A percentile compares a stretch with the other conserved stretches of the same genome.
phyloP scores from a whole-genome alignment of 2,888 invertebrate species.

The Andrena minutula region DNA sequence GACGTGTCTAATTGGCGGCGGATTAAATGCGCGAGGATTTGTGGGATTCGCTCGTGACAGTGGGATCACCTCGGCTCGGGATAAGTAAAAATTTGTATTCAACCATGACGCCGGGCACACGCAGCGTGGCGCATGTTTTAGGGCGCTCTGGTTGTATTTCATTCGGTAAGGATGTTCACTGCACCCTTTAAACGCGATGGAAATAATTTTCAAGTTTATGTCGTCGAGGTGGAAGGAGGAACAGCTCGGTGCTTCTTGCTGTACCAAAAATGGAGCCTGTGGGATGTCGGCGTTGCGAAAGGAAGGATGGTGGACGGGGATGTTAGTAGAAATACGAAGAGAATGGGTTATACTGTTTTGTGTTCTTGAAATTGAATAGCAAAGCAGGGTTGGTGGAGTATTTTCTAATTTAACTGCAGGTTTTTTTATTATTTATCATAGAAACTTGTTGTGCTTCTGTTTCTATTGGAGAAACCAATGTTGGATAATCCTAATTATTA shows the following conservation, averaged over 20 bases:
- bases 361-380: too few species aligned
- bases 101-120: conserved; percentile 26
- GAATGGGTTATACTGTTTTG: too few species aligned
- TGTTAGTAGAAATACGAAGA: too few species aligned
- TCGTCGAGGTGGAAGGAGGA: not conserved
- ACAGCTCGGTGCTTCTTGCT: not conserved
- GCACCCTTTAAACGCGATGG: not conserved
- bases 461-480: too few species aligned
- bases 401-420: too few species aligned
- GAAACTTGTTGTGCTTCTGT: too few species aligned
- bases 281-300: not conserved
- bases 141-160: conserved; percentile 5
- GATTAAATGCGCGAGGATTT: conserved; percentile 22
- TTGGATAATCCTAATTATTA: too few species aligned
- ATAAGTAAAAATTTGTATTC: conserved; percentile 43
- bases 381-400: too few species aligned
- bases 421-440: too few species aligned
- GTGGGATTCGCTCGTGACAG: not conserved
- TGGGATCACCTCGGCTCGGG: not conserved
- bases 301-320: not conserved
- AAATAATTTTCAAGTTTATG: conserved; percentile 12
- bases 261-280: not conserved
- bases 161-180: not conserved
- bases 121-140: not conserved
- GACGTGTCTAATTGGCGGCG: conserved; percentile 47